Percentiles rank a stretch among this genome's conserved stretches.
Evolutionary conservation across 2,888 invertebrate genomes (phyloP).

Genomic region (Melanotus villosus): DNA sequence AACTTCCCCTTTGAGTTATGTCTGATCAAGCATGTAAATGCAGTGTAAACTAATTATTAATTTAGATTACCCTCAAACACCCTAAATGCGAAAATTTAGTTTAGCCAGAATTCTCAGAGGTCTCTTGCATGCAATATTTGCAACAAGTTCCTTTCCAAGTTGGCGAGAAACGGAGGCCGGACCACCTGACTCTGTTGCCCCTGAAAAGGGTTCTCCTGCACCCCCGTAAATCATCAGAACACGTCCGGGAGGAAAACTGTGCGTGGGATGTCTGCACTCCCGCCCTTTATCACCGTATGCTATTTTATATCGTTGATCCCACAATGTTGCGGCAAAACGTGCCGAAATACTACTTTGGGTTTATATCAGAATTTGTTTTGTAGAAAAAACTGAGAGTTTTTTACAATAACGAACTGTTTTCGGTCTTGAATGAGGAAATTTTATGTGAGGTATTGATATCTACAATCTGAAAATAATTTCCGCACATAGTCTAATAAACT

Average conservation of each 20-base stretch:
- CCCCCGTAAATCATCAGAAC: constrained; percentile 28
- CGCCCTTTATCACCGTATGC: constrained; percentile 30
- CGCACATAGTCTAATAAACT: constrained; percentile 14
- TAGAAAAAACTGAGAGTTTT: neutral
- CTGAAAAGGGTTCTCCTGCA: constrained; percentile 1
- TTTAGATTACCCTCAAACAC: constrained; percentile 13
- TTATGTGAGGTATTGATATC: constrained; percentile 1
- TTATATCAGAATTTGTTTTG: neutral
- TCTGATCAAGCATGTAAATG: too few relatives aligned
- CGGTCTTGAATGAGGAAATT: neutral
- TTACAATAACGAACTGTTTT: neutral
- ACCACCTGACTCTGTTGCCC: constrained; percentile 18
- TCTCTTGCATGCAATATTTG: constrained; percentile 25
- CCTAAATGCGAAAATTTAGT: neutral
- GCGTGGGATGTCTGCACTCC: constrained; percentile 11
- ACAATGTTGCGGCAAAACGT: constrained; percentile 6
- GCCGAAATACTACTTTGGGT: neutral
- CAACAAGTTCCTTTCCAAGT: constrained; percentile 27
- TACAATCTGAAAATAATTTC: constrained; percentile 31
- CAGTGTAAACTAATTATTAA: constrained; percentile 18
- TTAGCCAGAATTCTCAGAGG: constrained; percentile 10
- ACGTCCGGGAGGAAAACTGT: constrained; percentile 29
- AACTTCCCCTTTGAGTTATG: too few relatives aligned
- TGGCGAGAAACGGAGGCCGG: constrained; percentile 18
- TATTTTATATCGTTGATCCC: constrained; percentile 6